Conservation (phyloP, 1,140 invertebrate species). For the Drosophila equinoxialis region DNA sequence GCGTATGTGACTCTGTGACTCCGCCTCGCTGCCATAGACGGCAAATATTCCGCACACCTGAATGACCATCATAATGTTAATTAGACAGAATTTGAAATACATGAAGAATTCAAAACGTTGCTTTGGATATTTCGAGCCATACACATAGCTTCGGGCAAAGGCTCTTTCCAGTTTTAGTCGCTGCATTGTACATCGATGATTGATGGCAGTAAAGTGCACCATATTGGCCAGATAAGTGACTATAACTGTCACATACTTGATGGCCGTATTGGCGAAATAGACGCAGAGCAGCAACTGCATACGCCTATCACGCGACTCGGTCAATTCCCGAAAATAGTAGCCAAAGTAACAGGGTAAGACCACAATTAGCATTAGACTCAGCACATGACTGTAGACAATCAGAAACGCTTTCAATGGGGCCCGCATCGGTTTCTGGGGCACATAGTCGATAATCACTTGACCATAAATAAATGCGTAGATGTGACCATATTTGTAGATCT, state of each 20-base stretch:
- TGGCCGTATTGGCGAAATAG: constrained; percentile 64
- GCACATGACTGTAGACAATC: constrained; percentile 55
- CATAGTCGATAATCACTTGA: constrained; percentile 71
- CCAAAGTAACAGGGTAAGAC: constrained; percentile 64
- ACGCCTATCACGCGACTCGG: constrained; percentile 48
- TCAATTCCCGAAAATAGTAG: constrained; percentile 51
- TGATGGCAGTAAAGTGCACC: constrained; percentile 64
- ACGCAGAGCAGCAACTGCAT: constrained; percentile 67
- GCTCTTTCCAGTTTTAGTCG: constrained; percentile 50
- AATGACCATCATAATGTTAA: constrained; percentile 73
- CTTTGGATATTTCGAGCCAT: constrained; percentile 23
- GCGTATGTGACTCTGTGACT: constrained; percentile 33
- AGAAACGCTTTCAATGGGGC: constrained; percentile 35
- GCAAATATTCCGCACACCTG: constrained; percentile 65
- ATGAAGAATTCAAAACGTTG: constrained; percentile 59
- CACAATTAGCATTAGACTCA: constrained; percentile 63
- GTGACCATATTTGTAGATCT: constrained; percentile 71
- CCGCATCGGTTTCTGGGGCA: constrained; percentile 52
- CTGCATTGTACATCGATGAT: constrained; percentile 50
- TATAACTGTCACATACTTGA: constrained; percentile 70
- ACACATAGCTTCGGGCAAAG: constrained; percentile 31
- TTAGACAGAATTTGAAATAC: constrained; percentile 72
- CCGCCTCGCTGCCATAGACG: constrained; percentile 14
- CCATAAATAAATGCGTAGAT: constrained; percentile 71
- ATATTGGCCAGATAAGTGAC: constrained; percentile 71